phyloP scores from a whole-genome alignment of 2,888 invertebrate species.

The Microplitis manilae region DNA sequence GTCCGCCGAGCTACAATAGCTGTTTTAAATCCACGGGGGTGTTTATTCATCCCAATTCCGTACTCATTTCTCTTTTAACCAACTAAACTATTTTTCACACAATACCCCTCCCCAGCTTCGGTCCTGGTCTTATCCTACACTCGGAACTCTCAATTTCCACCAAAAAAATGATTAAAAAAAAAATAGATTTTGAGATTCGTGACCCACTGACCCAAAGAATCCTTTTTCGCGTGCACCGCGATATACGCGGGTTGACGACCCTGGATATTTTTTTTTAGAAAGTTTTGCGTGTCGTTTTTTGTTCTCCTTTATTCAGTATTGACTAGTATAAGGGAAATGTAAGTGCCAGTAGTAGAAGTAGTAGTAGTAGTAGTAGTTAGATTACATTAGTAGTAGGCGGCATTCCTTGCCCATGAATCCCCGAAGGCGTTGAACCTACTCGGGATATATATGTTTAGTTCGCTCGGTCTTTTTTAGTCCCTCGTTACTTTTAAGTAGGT shows the following conservation, averaged over 20 bases:
- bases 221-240: constrained; percentile 22
- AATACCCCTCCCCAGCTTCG: too few relatives aligned
- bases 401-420: constrained; percentile 24
- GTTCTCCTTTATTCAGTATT: constrained; percentile 2
- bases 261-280: constrained; percentile 26
- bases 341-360: background rate
- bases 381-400: constrained; percentile 19
- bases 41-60: background rate
- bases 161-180: constrained; percentile 7
- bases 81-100: too few relatives aligned
- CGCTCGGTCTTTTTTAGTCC: constrained; percentile 18
- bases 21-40: constrained; percentile 14
- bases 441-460: constrained; percentile 23
- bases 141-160: constrained; percentile 28
- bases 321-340: background rate
- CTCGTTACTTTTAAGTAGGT: constrained; percentile 29
- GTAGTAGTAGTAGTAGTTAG: background rate
- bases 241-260: constrained; percentile 33
- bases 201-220: constrained; percentile 39
- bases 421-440: constrained; percentile 14
- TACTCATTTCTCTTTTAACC: constrained; percentile 16
- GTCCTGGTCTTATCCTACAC: background rate
- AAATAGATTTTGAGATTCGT: background rate
- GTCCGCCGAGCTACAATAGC: constrained; percentile 29
- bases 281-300: background rate